Base-by-base conservation (phyloP, 2,113 vertebrate genomes). In the Cairina moschata region DNA sequence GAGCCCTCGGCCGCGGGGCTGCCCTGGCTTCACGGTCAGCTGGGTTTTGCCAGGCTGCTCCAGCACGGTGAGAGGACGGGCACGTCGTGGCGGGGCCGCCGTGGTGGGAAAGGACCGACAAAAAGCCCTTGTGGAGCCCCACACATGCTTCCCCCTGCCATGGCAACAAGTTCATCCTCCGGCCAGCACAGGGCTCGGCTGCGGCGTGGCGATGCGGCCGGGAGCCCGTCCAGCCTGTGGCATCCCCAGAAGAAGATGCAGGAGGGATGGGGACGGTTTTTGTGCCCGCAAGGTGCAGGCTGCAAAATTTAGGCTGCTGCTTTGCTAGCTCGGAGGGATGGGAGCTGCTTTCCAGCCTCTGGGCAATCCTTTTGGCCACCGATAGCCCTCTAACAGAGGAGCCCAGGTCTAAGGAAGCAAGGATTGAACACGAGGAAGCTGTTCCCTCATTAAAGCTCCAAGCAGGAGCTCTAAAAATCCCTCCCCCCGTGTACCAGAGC, bases 121-220 rank as follows among this genome's bases (percentile, higher is more conserved):
- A 92, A 89, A 94, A 82, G 79, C 54, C 1, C 44, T 77, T 90
- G 92, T 80, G 80, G 80, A 42, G 29, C 69, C 29, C 34, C 9
- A 6, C 0, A 8, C 79, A 6, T 95, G 81, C 94, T 63, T 88
- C 8, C 6, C 88, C 95, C 94, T 96, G 80, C 96, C 95, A 95
- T 97, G 91, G 96, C 96, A 97, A 96, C 97, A 95, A 94, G 96
- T 97, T 95, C 95, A 96, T 95, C 95, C 69, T 22, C 28, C 31
- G 94, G 95, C 95, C 95, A 93, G 85, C 15, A 28, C 40, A 15
- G 7, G 0, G 4, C 29, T 56, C 29, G 91, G 56, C 60, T 26
- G 63, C 54, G 15, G 29, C 0, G 4, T 36, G 89, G 46, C 50
- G 44, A 44, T 72, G 81, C 1, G 0, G 34, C 75, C 77, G 29